Evolutionary conservation across 1,140 invertebrate genomes (phyloP), one percentile per base, ranked within the genome.

Genomic region (Potamilus streckersoni): DNA sequence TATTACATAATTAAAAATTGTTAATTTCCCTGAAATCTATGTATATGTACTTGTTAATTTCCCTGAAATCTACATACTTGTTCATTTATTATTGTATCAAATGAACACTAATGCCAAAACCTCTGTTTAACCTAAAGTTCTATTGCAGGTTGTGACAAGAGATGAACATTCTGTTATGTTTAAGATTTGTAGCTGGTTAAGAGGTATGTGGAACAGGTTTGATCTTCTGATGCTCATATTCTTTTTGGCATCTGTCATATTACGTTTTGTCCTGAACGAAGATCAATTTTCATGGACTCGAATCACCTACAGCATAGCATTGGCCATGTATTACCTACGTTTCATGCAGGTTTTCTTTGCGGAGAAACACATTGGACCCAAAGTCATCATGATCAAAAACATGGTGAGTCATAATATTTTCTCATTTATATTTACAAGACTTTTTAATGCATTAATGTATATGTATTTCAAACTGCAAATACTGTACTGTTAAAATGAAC

Each of bases 321-420:
- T 89, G 19, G 79, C 78, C 49, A 78, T 88, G 81, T 82, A 80
- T 74, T 87, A 83, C 77, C 71, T 90, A 20, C 68, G 89, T 20
- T 82, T 85, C 63, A 85, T 89, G 84, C 86, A 89, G 81, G 78
- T 78, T 27, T 89, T 87, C 81, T 88, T 83, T 75, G 85, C 84
- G 0, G 80, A 84, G 73, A 86, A 87, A 73, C 83, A 88, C 64
- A 85, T 89, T 73, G 88, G 88, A 61, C 88, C 88, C 14, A 89
- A 89, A 81, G 86, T 89, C 69, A 88, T 89, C 69, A 89, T 89
- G 87, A 89, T 89, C 49, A 76, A 78, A 38, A 87, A 82, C 82
- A 89, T 89, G 88, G 87, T 89, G 78, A 79, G 80, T 75, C 20
- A 11, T 4, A 49, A 49, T 49, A 49, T 49, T 49, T 49, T 49